Evolutionary conservation across 2,113 vertebrate species (phyloP).

Genomic region (Stomatorhinus ivindoensis): DNA sequence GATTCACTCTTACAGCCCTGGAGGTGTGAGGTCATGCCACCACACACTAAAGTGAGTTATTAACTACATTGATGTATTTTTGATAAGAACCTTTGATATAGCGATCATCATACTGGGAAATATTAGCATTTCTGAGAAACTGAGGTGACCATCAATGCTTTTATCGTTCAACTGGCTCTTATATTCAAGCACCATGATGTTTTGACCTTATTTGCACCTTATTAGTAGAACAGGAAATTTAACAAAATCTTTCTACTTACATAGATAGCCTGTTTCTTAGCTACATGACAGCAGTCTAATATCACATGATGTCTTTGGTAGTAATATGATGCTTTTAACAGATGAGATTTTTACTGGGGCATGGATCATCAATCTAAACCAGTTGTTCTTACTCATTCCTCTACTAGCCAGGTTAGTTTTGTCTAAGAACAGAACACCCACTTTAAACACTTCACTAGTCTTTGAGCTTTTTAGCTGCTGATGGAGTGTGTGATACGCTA

Average conservation of each 20-base stretch:
- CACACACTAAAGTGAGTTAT: no score
- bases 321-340: neutral
- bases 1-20: no score
- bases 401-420: neutral
- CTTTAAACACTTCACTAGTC: neutral
- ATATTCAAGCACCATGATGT: no score
- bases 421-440: neutral
- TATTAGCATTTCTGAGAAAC: no score
- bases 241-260: no score
- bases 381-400: neutral
- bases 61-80: no score
- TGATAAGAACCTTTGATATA: no score
- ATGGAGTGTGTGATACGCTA: neutral
- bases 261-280: neutral
- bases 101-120: no score
- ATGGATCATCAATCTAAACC: neutral
- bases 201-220: no score
- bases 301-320: neutral
- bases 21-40: no score
- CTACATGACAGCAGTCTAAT: neutral
- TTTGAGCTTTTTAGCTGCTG: neutral
- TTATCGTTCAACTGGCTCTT: neutral
- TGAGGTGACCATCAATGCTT: neutral
- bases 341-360: neutral
- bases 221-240: no score